Percentiles rank a stretch among this genome's conserved stretches.
Conservation (phyloP, 2,113 vertebrate species). For the Jaculus jaculus region DNA sequence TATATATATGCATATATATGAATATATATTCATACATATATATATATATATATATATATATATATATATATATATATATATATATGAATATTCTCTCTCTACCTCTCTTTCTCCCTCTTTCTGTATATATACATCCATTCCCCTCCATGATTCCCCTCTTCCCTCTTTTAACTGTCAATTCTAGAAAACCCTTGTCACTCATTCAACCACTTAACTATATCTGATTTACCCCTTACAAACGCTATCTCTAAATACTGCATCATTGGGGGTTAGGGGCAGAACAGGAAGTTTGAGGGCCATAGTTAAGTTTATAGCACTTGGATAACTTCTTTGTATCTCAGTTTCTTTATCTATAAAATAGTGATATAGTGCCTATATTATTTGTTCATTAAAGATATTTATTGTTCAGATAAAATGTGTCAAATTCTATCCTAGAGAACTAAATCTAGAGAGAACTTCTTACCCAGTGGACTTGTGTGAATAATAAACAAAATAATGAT, state of each 20-base stretch:
- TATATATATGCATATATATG: no score
- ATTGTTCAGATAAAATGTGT: background rate
- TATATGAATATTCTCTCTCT: background rate
- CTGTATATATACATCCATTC: no score
- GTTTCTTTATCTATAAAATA: constrained; percentile 8
- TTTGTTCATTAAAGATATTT: background rate
- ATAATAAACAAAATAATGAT: background rate
- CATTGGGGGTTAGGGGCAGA: background rate
- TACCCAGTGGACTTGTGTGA: background rate
- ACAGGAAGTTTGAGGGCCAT: background rate
- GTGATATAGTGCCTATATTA: background rate
- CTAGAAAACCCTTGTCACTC: background rate
- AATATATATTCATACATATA: no score
- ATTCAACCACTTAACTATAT: background rate
- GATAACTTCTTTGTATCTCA: background rate
- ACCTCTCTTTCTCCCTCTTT: background rate
- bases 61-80: background rate
- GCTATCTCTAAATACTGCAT: background rate
- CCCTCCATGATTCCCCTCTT: background rate
- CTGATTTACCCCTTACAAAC: background rate
- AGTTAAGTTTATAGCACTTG: background rate
- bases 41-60: no score
- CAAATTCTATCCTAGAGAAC: background rate
- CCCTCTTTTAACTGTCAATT: background rate
- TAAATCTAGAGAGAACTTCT: background rate